A percentile compares a stretch with the other conserved stretches of the same genome.
These are phyloP conservation scores for Coremacera marginata DNA, from an alignment of 2,888 invertebrate species.

Conservation along the genomic window DNA sequence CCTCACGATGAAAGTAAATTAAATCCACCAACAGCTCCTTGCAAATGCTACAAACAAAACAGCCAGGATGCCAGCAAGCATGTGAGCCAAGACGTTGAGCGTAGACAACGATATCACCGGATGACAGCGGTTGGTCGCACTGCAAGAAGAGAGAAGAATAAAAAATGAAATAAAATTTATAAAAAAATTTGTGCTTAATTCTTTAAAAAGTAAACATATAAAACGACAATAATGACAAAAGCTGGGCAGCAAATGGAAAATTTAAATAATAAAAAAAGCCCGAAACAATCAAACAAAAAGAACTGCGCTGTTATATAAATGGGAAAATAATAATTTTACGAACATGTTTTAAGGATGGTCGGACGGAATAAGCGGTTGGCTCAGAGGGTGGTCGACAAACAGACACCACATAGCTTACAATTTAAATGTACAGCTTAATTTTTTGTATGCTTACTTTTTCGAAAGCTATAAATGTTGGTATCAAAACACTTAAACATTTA, in stretches of 20 bases:
- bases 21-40: constrained; percentile 95
- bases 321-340: constrained; percentile 12
- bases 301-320: not conserved
- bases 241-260: constrained; percentile 22
- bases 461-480: not conserved
- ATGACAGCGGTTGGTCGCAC: constrained; percentile 87
- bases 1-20: constrained; percentile 95
- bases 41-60: constrained; percentile 93
- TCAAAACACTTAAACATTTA: not conserved
- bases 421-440: not conserved
- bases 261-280: constrained; percentile 22
- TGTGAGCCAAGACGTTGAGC: constrained; percentile 88
- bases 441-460: not conserved
- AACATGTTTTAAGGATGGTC: not conserved
- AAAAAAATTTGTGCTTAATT: not conserved
- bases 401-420: too few species aligned
- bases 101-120: constrained; percentile 92
- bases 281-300: not conserved
- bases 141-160: constrained; percentile 67
- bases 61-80: constrained; percentile 94
- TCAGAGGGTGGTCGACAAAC: too few species aligned
- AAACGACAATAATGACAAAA: constrained; percentile 3
- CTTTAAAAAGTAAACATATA: not conserved
- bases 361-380: too few species aligned
- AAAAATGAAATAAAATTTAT: constrained; percentile 10